Conservation (phyloP, 2,113 vertebrate species). For the Gymnorhina tibicen region DNA sequence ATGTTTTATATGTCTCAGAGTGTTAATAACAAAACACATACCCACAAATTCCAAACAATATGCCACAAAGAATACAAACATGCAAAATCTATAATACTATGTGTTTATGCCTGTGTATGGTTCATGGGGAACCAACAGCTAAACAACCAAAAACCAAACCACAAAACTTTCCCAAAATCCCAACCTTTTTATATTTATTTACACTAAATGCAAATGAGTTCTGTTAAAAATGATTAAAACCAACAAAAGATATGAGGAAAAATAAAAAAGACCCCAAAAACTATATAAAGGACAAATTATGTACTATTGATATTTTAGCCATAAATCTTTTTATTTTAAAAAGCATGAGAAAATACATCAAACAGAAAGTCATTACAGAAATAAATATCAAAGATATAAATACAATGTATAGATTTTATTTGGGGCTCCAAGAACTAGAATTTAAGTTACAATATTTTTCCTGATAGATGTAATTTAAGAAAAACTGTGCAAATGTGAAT, state of each 20-base stretch:
- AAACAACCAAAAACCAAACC: not conserved
- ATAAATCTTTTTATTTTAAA: not conserved
- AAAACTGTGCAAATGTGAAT: not conserved
- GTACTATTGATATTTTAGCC: not conserved
- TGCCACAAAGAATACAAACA: not conserved
- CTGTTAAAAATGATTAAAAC: not conserved
- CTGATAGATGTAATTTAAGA: not conserved
- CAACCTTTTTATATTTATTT: not conserved
- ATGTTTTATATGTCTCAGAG: not conserved
- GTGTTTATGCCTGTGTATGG: not conserved
- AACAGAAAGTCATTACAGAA: not conserved
- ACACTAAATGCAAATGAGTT: not conserved
- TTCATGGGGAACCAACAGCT: not conserved
- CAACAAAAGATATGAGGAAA: not conserved
- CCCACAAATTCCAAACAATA: not conserved
- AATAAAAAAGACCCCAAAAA: not conserved
- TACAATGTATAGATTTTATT: not conserved
- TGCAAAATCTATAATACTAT: not conserved
- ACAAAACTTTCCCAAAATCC: not conserved
- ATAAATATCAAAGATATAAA: not conserved
- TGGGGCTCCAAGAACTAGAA: not conserved
- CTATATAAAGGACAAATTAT: not conserved
- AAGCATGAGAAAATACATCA: not conserved
- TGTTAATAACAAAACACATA: not conserved
- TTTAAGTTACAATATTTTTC: not conserved